Evolutionary conservation across 2,797 vertebrate genomes (phyloP), one percentile per base, ranked within the genome.

Genomic region (Enteromius paludinosus): DNA sequence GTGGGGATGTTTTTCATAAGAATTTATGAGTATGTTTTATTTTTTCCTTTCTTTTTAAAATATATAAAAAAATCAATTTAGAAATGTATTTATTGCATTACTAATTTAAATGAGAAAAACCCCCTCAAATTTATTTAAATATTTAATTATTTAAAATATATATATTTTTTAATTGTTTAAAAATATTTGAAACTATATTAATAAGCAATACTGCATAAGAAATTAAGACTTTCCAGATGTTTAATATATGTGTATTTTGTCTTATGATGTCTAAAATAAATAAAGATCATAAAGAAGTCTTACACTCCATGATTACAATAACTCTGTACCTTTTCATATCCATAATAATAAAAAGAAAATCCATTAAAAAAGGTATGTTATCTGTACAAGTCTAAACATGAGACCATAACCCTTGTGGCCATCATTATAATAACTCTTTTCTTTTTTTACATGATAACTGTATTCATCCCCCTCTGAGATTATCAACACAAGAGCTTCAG

Each of bases 251-350:
- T 8, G 10, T 43, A 43, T 43, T 43, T 69, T 25, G 38, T 43
- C 6, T 38, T 68, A 8, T n/a, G 18, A 33, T 33, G 10, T 30
- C 30, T 30, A 38, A 66, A 20, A 65, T 11, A 38, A 38, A 38
- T 35, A 38, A 41, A 23, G 41, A 20, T 41, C 65, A 68, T 68
- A 43, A 43, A 68, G 65, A 68, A 41, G 65, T 68, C 11, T 68
- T 14, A 69, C 35, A 43, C 3, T n/a, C 38, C 6, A 25, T 25
- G 41, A 25, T 45, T 69, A 17, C 14, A 66, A 38, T 15, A 70
- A 9, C 5, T 43, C 6, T 25, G 4, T 41, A 17, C 41, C 66
- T 17, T 43, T 25, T 69, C 3, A 38, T n/a, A 35, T 68, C 2
- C 20, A 43, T 7, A 2, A 7, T 43, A 43, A 2, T 7, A 9